phyloP scores from a whole-genome alignment of 2,888 invertebrate genomes.

The Protophormia terraenovae region DNA sequence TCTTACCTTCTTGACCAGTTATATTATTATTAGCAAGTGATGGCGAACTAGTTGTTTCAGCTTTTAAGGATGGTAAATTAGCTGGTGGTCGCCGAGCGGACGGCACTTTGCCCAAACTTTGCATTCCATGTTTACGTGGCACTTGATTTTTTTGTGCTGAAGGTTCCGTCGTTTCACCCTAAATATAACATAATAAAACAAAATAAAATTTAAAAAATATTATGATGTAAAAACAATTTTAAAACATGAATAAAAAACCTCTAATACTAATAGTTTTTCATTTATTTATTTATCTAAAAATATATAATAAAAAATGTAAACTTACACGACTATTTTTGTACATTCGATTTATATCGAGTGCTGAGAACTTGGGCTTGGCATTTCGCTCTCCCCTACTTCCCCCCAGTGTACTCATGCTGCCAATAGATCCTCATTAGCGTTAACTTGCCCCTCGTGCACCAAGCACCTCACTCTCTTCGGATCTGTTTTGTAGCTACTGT shows the following conservation, averaged over 20 bases:
- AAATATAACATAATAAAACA: slow-evolving; percentile 62
- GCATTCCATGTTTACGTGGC: slow-evolving; percentile 99
- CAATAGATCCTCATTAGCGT: slow-evolving; percentile 82
- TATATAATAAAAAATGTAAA: slow-evolving; percentile 70
- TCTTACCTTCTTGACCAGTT: slow-evolving; percentile 75
- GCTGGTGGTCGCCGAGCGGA: slow-evolving; percentile 99
- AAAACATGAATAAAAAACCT: neutral
- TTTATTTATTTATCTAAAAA: neutral
- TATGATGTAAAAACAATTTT: too few species aligned
- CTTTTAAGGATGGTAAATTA: slow-evolving; percentile 99
- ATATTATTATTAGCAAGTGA: slow-evolving; percentile 72
- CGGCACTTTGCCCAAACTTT: slow-evolving; percentile 99
- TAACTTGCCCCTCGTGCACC: slow-evolving; percentile 79
- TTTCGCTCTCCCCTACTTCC: slow-evolving; percentile 83
- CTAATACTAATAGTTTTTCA: too few species aligned
- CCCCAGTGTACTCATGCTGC: slow-evolving; percentile 82
- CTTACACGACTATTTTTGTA: slow-evolving; percentile 93
- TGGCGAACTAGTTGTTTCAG: slow-evolving; percentile 87
- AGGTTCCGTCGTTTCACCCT: slow-evolving; percentile 94
- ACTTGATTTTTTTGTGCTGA: slow-evolving; percentile 93
- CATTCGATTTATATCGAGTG: slow-evolving; percentile 98
- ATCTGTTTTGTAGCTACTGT: slow-evolving; percentile 69
- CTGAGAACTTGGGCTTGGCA: slow-evolving; percentile 95
- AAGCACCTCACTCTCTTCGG: slow-evolving; percentile 74
- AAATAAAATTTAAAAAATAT: slow-evolving; percentile 34